Evolutionary conservation across 2,113 vertebrate genomes (phyloP), one percentile per base, ranked within the genome.

Genomic region (Nyctibius bracteatus): DNA sequence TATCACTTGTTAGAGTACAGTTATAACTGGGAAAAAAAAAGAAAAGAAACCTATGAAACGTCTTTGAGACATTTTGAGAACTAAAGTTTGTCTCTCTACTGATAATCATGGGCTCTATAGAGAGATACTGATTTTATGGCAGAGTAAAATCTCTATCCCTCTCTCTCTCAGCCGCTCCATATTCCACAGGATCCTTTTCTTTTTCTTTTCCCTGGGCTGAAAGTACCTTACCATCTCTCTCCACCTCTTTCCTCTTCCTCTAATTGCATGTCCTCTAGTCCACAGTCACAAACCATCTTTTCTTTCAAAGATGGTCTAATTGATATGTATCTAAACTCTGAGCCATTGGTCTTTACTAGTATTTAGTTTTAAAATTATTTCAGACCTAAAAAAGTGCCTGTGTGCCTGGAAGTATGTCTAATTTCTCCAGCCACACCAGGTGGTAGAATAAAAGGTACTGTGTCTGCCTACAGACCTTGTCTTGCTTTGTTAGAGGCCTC

Each of bases 401-500:
- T 93, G 62, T 85, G 70, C 28, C 88, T 92, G 66, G 94, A 96
- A 93, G 82, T 31, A 22, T n/a, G 62, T 49, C 54, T 93, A 94
- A 94, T 96, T 95, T 94, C 94, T 86, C 66, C 58, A 93, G 82
- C 85, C 88, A 80, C 96, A 88, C 90, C 79, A 88, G 92, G 95
- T 72, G 95, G 94, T 88, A 93, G 71, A 90, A 95, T 96, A 57
- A 97, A 97, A 97, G 44, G 71, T 88, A 77, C 88, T 21, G 74
- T 94, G 85, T 65, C 85, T 96, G 88, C 74, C 81, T 92, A 52
- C 71, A 95, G 82, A 92, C 79, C 92, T 92, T 61, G 23, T 41
- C 74, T 94, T 58, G n/a, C 93, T 97, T 97, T 96, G 92, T 94
- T 97, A 96, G n/a, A 80, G 79, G n/a, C 88, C 87, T 95, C 93